These are phyloP conservation scores for Patella ulyssiponensis DNA, from an alignment of 2,888 invertebrate species.

Conservation along the genomic window DNA sequence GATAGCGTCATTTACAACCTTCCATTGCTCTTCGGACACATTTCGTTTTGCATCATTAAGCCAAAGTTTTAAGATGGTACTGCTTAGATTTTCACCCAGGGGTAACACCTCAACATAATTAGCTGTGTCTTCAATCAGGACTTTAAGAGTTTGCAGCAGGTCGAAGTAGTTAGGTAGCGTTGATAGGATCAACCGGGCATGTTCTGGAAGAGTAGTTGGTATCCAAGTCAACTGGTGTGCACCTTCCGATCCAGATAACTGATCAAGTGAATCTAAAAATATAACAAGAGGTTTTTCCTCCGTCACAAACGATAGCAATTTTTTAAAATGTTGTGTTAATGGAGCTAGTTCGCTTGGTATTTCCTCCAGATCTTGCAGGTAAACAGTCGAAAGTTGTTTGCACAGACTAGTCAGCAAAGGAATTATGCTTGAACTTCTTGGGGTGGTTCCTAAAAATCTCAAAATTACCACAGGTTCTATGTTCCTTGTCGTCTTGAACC, in stretches of 20 bases:
- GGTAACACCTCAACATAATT: constrained; percentile 65
- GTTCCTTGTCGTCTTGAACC: constrained; percentile 21
- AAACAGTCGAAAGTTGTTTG: constrained; percentile 84
- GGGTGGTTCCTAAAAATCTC: constrained; percentile 95
- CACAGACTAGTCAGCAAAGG: constrained; percentile 95
- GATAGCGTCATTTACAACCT: constrained; percentile 92
- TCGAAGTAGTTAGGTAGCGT: constrained; percentile 64
- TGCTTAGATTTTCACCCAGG: constrained; percentile 92
- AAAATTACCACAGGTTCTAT: constrained; percentile 85
- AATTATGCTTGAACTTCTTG: constrained; percentile 94
- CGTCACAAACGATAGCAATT: constrained; percentile 79
- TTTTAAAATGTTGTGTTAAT: constrained; percentile 95
- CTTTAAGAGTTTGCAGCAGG: constrained; percentile 58
- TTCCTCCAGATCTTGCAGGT: constrained; percentile 77
- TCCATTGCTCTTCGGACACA: constrained; percentile 93
- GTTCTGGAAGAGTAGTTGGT: constrained; percentile 88
- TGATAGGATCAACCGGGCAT: constrained; percentile 93
- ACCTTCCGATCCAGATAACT: constrained; percentile 93
- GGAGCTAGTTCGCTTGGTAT: constrained; percentile 97
- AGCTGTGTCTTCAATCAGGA: constrained; percentile 56
- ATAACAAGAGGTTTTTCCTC: constrained; percentile 83
- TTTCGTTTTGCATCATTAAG: constrained; percentile 75
- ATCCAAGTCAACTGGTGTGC: constrained; percentile 97
- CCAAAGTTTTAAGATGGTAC: constrained; percentile 91
- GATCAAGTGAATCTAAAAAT: constrained; percentile 96